Percentiles rank a stretch among this genome's conserved stretches.
phyloP scores from a whole-genome alignment of 2,113 vertebrate genomes.

The Equus quagga region DNA sequence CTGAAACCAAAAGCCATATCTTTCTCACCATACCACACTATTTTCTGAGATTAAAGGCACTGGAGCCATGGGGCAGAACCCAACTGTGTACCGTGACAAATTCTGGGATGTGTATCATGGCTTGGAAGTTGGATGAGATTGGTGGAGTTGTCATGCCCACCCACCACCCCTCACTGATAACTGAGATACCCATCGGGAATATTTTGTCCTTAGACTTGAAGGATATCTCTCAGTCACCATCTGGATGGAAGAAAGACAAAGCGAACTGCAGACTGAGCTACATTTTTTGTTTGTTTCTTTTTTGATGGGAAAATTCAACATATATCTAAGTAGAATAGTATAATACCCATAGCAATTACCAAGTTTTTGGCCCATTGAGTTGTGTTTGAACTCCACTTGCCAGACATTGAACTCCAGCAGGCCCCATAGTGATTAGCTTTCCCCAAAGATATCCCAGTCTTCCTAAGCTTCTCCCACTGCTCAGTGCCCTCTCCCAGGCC shows the following conservation, averaged over 20 bases:
- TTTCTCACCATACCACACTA: background rate
- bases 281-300: background rate
- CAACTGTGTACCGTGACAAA: background rate
- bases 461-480: background rate
- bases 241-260: background rate
- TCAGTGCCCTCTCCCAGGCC: background rate
- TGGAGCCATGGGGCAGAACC: background rate
- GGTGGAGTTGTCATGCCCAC: background rate
- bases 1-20: background rate
- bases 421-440: background rate
- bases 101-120: background rate
- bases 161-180: background rate
- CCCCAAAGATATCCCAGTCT: background rate
- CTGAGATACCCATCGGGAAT: background rate
- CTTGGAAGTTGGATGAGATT: constrained; percentile 3
- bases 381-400: background rate
- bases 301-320: background rate
- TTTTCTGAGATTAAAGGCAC: background rate
- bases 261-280: background rate
- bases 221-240: background rate
- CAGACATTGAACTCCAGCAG: background rate
- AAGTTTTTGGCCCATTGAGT: constrained; percentile 29
- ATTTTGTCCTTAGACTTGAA: constrained; percentile 34
- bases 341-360: background rate
- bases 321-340: background rate